Base-by-base conservation (phyloP, 2,113 vertebrate species). In the Albula goreensis region DNA sequence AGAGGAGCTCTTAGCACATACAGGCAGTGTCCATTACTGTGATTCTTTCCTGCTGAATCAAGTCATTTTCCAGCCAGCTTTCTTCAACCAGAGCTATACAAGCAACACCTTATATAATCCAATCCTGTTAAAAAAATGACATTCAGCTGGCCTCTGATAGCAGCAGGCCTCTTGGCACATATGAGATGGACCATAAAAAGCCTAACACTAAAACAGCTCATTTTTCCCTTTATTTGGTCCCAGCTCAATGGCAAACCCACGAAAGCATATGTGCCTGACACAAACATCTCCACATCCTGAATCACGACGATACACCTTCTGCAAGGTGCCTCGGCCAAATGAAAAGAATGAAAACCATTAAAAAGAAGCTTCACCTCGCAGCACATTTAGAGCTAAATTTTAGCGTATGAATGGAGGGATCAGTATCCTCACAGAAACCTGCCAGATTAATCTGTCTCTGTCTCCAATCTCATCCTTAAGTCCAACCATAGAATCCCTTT, bases 31-130 rank as follows among this genome's bases (percentile, higher is more conserved):
- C 70, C 70, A 74, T 74, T 74, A 74, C 70, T 22, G 70, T 9
- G 5, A 74, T 90, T 83, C 77, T 56, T 79, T 87, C 88, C 86
- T 94, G 93, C 93, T 93, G 93, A 94, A 94, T 89, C 25, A 49
- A 89, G 92, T 92, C 90, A 90, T 93, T 94, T 92, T 89, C 83
- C 83, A 85, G 89, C 93, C 92, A 91, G 91, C 83, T 86, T 86
- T 88, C 89, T 22, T 86, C 81, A 31, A 11, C 70, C 83, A 85
- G 48, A 63, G 83, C 92, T 87, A 78, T 89, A 93, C 88, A 85
- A 91, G 91, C 89, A 90, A 91, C 87, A 90, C 90, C 90, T 93
- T 92, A 90, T 90, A 90, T 90, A 83, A 89, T 89, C 87, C 63
- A 25, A 87, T 74, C 88, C 87, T 81, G 88, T 82, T 41, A 86